Evolutionary conservation across 2,888 invertebrate species (phyloP), one percentile per base, ranked within the genome.

Genomic region (Drosophila mimetica): DNA sequence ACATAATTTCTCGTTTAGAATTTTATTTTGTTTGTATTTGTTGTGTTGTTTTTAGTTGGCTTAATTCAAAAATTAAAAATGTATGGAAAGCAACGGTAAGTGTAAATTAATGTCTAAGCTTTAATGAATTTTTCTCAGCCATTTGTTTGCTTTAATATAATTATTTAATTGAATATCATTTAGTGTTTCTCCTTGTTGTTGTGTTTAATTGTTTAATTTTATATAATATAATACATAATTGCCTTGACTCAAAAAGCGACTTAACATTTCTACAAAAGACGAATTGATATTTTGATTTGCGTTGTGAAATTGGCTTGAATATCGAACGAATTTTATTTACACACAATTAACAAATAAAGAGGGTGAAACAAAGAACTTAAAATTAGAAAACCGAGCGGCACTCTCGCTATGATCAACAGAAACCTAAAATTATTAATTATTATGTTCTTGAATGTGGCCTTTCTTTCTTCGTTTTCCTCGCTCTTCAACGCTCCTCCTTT

Each of bases 41-140:
- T 41, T 37, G 63, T 28, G 52, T 18, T 66, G 60, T 41, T 41
- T 65, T 44, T 60, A 47, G 53, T 67, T 61, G 79, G 61, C 82
- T 82, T 82, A 82, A 85, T 69, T 71, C 67, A 80, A 78, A 74
- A 71, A 72, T 80, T 85, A 85, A 82, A 85, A 85, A 76, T 85
- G 13, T 86, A 85, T 85, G 84, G 84, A 85, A 85, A 85, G 74
- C 87, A 85, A 76, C 79, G 76, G 85, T 82, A 80, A 85, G 78
- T 75, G 71, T 74, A 76, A 79, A 75, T 76, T 76, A 72, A 74
- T 76, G 74, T 72, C 84, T 84, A 79, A 76, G 69, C 51, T 48
- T 77, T 82, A 75, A 69, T 71, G 65, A 79, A 71, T 75, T 65
- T 42, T 77, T 65, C 13, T 67, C 64, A 58, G 42, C 55, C 61